Base-by-base conservation (phyloP, 2,797 vertebrate genomes). In the Euphonia xanthogaster region DNA sequence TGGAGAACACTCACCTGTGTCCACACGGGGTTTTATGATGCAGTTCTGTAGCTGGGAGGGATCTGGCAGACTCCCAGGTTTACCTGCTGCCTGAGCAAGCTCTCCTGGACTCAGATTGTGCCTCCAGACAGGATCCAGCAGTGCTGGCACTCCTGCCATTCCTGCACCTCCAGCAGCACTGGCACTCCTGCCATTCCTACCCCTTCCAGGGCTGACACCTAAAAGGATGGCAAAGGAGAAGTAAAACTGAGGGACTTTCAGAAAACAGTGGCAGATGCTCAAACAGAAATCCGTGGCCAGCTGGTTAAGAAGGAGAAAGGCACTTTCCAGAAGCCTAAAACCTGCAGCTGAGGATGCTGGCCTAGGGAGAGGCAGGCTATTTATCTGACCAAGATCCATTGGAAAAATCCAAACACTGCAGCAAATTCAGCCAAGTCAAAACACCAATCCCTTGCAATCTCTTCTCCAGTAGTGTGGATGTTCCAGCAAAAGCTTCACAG, bases 101-200 rank as follows among this genome's bases (percentile, higher is more conserved):
- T 73, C 53, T 66, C 16, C 48, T 5, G 12, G 7, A 14, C n/a
- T n/a, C 82, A 39, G 40, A 4, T 9, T 9, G 62, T 75, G 42
- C 23, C 37, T 51, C 37, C 51, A 39, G 78, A 4, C 13, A 58
- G 78, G 62, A 62, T 60, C 39, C 63, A 54, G 62, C 39, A 2
- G 3, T 9, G 0, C 4, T 9, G 18, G 12, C 11, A n/a, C 1
- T 6, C 1, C 4, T 17, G 19, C 3, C 9, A 28, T 0, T 5
- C 37, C n/a, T 40, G 54, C 7, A 40, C 27, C 9, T 51, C 28
- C 50, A 53, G 19, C 30, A 31, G 18, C 30, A 13, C 50, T 20
- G 16, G 4, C 10, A 27, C 1, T 4, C 33, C 30, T 33, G 16
- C 9, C 20, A 54, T 22, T 54, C 20, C 53, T 22, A 6, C 31